Conservation (phyloP, 2,113 vertebrate species). For the Leiothrix lutea region DNA sequence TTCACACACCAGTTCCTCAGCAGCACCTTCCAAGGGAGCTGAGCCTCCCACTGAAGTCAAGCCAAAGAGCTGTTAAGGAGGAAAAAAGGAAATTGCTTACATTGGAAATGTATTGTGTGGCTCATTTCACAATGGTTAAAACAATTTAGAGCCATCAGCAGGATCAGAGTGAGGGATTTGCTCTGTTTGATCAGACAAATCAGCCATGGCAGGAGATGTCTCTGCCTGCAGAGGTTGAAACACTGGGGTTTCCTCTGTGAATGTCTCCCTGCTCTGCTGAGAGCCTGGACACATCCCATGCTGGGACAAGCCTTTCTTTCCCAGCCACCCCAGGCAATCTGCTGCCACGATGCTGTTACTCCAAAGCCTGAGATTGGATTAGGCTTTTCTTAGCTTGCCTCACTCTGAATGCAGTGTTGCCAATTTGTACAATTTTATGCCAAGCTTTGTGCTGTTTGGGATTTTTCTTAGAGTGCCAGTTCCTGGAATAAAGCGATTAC, state of each 20-base stretch:
- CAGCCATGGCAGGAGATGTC: neutral
- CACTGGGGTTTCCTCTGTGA: neutral
- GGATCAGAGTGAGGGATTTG: conserved; percentile 38
- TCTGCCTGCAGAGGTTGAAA: neutral
- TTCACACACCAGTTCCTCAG: neutral
- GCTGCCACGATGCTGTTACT: neutral
- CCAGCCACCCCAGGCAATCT: neutral
- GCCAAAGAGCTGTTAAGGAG: neutral
- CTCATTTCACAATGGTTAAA: conserved; percentile 33
- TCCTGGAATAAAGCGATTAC: conserved; percentile 47
- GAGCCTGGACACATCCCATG: neutral
- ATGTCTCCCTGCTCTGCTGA: neutral
- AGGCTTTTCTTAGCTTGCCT: conserved; percentile 9
- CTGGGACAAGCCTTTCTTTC: neutral
- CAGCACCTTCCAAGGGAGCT: neutral
- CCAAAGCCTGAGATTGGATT: conserved; percentile 23
- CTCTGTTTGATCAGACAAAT: conserved; percentile 48
- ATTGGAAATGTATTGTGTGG: neutral
- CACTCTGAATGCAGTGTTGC: neutral
- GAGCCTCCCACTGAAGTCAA: neutral
- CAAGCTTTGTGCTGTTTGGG: conserved; percentile 25
- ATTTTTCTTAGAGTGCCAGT: neutral
- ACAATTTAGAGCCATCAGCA: conserved; percentile 30
- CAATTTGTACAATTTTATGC: conserved; percentile 35
- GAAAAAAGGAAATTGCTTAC: neutral